phyloP scores from a whole-genome alignment of 2,888 invertebrate genomes.

The Nemurella pictetii region DNA sequence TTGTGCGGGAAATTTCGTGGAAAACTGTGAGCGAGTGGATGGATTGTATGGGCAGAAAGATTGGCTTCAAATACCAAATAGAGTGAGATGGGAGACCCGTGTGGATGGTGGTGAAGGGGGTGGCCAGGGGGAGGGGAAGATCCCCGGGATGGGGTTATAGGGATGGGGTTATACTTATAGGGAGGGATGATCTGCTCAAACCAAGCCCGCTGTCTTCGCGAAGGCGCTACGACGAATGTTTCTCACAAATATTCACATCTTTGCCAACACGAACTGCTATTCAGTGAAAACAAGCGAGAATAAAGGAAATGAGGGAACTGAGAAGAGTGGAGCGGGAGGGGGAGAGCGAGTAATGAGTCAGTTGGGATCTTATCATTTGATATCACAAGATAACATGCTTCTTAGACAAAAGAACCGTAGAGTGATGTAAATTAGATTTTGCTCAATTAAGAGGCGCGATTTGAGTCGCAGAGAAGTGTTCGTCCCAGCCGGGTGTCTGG shows the following conservation, averaged over 20 bases:
- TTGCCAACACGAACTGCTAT: background rate
- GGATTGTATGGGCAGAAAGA: background rate
- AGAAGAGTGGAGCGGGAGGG: background rate
- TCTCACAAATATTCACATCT: background rate
- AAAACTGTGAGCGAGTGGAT: background rate
- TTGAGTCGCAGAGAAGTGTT: conserved; percentile 16
- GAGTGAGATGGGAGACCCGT: background rate
- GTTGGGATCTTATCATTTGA: background rate
- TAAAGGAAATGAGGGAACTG: conserved; percentile 26
- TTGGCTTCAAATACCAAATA: background rate
- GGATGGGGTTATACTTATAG: no score
- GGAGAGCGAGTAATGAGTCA: background rate
- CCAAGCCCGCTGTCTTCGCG: background rate
- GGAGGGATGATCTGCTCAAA: background rate
- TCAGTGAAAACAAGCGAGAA: conserved; percentile 20
- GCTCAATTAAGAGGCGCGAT: conserved; percentile 31
- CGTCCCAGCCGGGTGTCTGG: no score
- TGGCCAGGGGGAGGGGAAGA: background rate
- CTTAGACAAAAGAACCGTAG: conserved; percentile 3
- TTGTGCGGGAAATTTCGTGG: background rate
- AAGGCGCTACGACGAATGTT: background rate
- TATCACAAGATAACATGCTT: background rate
- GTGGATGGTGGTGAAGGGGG: background rate
- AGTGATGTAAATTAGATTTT: conserved; percentile 32
- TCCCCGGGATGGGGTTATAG: no score